These are phyloP conservation scores for Coracias cyanogaster DNA, from an alignment of 2,797 vertebrate species.

Conservation along the genomic window DNA sequence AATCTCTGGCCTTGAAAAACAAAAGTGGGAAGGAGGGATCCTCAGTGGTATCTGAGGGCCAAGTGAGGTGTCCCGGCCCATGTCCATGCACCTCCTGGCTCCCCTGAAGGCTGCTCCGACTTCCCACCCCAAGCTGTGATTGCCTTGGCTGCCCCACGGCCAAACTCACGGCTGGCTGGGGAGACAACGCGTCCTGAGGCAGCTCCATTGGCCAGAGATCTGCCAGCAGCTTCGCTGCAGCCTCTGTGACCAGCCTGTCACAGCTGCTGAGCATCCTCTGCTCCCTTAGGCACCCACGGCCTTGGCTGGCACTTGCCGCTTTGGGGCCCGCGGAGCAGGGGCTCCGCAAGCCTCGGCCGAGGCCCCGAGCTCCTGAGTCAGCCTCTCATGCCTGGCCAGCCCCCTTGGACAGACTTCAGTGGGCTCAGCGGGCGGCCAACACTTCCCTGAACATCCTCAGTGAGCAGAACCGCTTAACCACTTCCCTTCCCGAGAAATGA, in stretches of 20 bases:
- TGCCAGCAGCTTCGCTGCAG: neutral
- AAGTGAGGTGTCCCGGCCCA: neutral
- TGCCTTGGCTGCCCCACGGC: neutral
- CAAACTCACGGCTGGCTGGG: accelerated
- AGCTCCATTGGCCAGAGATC: neutral
- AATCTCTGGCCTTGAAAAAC: neutral
- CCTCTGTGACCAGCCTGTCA: neutral
- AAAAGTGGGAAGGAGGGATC: neutral
- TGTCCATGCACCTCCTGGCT: neutral
- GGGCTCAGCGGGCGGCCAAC: neutral
- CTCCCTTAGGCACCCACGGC: accelerated
- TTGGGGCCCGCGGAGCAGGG: neutral
- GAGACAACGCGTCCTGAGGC: accelerated
- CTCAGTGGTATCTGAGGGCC: neutral
- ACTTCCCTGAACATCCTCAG: slow-evolving; percentile 2
- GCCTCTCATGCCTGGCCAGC: neutral
- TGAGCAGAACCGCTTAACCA: neutral
- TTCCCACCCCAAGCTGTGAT: neutral
- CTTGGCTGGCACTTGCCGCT: accelerated
- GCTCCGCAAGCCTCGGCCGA: neutral
- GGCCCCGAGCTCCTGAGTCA: neutral
- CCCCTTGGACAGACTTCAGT: neutral
- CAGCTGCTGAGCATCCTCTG: accelerated
- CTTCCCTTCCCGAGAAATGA: neutral
- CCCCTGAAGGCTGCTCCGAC: neutral